Conservation (phyloP, 1,140 invertebrate genomes). For the Drosophila sulfurigaster region DNA sequence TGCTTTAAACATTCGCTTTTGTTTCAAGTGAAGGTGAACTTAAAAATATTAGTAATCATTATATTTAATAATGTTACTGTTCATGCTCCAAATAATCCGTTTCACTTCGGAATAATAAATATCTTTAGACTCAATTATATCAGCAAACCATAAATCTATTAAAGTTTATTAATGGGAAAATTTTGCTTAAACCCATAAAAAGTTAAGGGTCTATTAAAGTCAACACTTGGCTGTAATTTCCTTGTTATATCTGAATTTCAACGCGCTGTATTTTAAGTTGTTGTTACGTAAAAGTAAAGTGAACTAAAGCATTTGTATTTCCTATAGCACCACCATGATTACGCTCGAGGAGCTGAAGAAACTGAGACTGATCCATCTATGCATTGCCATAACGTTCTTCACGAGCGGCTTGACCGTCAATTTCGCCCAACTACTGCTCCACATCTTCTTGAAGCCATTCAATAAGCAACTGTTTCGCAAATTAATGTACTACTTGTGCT, state of each 20-base stretch:
- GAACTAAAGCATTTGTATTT: neutral
- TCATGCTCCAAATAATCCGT: too few species aligned
- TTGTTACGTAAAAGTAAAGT: constrained; percentile 22
- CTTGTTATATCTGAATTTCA: neutral
- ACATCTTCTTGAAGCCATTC: constrained; percentile 90
- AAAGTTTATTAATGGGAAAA: too few species aligned
- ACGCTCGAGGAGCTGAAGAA: constrained; percentile 71
- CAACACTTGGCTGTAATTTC: too few species aligned
- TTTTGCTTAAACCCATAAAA: too few species aligned
- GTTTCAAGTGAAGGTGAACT: constrained; percentile 25
- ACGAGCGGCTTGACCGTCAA: constrained; percentile 95
- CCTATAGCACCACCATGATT: constrained; percentile 30
- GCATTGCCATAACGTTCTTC: constrained; percentile 95
- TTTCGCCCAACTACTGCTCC: constrained; percentile 91
- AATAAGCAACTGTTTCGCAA: constrained; percentile 93
- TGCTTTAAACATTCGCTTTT: constrained; percentile 20
- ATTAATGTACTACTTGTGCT: constrained; percentile 96
- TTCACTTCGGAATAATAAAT: too few species aligned
- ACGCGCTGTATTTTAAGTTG: neutral
- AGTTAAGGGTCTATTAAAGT: too few species aligned
- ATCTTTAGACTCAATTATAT: too few species aligned
- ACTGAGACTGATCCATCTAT: constrained; percentile 88
- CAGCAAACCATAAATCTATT: too few species aligned
- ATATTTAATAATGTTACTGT: too few species aligned
- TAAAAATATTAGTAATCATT: constrained; percentile 6